Conservation (phyloP, 2,113 vertebrate species). For the Phalacrocorax carbo region DNA sequence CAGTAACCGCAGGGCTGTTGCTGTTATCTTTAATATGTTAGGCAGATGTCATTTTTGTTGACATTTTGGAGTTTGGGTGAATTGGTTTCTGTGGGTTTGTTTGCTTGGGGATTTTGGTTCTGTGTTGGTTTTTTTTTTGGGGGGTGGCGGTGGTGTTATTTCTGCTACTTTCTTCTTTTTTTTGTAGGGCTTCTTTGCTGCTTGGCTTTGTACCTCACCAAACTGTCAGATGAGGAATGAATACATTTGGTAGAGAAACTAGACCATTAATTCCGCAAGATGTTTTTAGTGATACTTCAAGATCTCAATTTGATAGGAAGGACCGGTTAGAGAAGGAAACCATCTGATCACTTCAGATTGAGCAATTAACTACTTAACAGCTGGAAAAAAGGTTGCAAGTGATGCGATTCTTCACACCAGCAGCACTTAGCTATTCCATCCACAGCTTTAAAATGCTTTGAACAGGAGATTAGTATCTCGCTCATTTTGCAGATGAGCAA, state of each 20-base stretch:
- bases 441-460: constrained; percentile 50
- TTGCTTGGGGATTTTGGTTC: accelerated
- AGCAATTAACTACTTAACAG: constrained; percentile 66
- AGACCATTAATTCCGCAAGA: constrained; percentile 1
- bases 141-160: not conserved
- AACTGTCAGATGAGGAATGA: not conserved
- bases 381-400: constrained; percentile 36
- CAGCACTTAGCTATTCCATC: constrained; percentile 18
- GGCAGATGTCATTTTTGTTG: not conserved
- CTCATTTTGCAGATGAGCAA: constrained; percentile 66
- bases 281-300: constrained; percentile 11
- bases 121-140: too few species aligned
- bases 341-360: constrained; percentile 44
- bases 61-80: not conserved
- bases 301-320: constrained; percentile 37
- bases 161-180: not conserved
- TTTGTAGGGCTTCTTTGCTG: not conserved
- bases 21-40: not conserved
- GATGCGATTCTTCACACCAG: constrained; percentile 25
- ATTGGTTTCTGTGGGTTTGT: not conserved
- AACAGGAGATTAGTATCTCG: constrained; percentile 60
- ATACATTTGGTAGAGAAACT: constrained; percentile 28
- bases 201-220: not conserved
- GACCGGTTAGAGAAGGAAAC: constrained; percentile 31
- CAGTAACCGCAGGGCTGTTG: not conserved